Base-by-base conservation (phyloP, 2,113 vertebrate species). In the Etheostoma spectabile region DNA sequence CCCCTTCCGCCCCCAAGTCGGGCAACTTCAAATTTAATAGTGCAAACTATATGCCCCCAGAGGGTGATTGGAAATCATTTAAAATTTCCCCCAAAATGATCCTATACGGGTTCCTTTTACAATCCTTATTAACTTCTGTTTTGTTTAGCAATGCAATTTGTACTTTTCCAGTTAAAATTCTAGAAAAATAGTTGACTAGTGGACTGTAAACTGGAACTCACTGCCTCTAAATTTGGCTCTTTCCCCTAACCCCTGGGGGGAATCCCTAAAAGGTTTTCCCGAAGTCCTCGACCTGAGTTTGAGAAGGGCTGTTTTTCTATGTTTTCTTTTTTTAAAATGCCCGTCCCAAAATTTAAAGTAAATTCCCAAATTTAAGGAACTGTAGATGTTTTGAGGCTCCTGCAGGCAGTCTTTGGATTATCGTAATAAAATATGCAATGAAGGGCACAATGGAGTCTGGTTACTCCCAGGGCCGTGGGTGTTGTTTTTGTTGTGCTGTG, bases 401-500 rank as follows among this genome's bases (percentile, higher is more conserved):
- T 80, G 42, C 14, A 22, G 87, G 70, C 30, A 2, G 14, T 75
- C 35, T 80, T 85, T 27, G 79, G 66, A 91, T 85, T 82, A 64
- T 79, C 64, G 51, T 35, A 27, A 60, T 84, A 76, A 90, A 92
- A 88, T 83, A 85, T 78, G 73, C 70, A 84, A 38, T 57, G 48
- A 77, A 75, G 76, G 84, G 64, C 77, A 88, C 71, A 65, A 61
- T 85, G 59, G 13, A 77, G 68, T 82, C 67, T 66, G 61, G 72
- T 73, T 83, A 42, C 57, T 83, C 80, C 48, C 63, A 63, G 74
- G 75, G 82, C 88, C 13, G 24, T 71, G 52, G 79, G 70, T 87
- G 64, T 88, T 91, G 75, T 88, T 92, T 88, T 90, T 90, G 82
- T 86, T 88, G 73, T 89, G 82, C 42, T 88, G 48, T 48, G 69